A percentile compares a stretch with the other conserved stretches of the same genome.
phyloP scores from a whole-genome alignment of 2,888 invertebrate species.

The Phorcus lineatus region DNA sequence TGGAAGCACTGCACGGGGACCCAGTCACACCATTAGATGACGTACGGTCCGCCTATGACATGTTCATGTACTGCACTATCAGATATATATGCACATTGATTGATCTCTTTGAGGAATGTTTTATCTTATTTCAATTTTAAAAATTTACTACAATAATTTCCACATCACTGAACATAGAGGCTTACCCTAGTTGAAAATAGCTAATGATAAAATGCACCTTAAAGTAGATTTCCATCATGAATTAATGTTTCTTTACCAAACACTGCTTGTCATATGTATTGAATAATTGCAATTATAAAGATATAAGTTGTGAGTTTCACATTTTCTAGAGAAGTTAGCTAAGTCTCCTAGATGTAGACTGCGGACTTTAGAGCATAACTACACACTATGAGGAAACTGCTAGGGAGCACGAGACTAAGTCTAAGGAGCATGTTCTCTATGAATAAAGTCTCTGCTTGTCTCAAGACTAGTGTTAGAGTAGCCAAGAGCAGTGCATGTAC shows the following conservation, averaged over 20 bases:
- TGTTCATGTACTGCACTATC: not conserved
- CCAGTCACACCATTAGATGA: not conserved
- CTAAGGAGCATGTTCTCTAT: not conserved
- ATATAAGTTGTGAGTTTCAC: too few species aligned
- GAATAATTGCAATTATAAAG: too few species aligned
- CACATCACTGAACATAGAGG: too few species aligned
- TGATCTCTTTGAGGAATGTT: slow-evolving; percentile 6
- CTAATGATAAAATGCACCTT: too few species aligned
- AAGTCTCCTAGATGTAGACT: too few species aligned
- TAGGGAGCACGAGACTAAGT: not conserved
- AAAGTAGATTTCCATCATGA: too few species aligned
- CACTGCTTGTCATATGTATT: too few species aligned
- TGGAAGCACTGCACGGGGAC: not conserved
- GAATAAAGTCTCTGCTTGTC: not conserved
- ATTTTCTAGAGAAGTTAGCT: too few species aligned
- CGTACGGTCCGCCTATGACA: not conserved
- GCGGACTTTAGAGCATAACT: too few species aligned
- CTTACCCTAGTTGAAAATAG: too few species aligned
- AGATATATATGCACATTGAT: not conserved
- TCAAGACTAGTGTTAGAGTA: not conserved
- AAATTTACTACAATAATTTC: not conserved
- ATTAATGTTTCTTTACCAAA: too few species aligned
- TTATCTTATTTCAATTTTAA: slow-evolving; percentile 1
- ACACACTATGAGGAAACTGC: too few species aligned
- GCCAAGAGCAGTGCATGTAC: not conserved